Evolutionary conservation across 2,113 vertebrate genomes (phyloP), one percentile per base, ranked within the genome.

Genomic region (Tapirus terrestris): DNA sequence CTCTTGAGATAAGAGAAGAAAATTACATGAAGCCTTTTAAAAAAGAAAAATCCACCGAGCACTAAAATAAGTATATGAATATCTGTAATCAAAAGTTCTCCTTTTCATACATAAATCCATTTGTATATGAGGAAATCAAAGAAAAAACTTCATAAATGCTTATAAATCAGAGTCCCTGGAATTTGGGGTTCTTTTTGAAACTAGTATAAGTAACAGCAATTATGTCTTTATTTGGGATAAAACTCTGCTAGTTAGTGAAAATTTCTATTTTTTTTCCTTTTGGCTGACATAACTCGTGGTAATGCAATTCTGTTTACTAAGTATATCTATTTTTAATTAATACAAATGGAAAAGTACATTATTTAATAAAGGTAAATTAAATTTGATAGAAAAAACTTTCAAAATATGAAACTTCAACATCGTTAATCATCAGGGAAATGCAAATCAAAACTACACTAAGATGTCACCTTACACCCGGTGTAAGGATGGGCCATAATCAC

Each of bases 311-410:
- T 77, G 31, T 45, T 83, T 61, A 23, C 17, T 77, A 65, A n/a
- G 5, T 68, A 6, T 60, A 75, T 68, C 75, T 81, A 68, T 96
- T 73, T 91, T 96, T 86, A 75, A 61, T 77, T 84, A 79, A 89
- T 43, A 31, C 27, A 67, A 68, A 45, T 73, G 21, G 21, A 27
- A 61, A 61, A 76, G 39, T 87, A 12, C 14, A n/a, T 96, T 87
- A 53, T 77, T 93, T 72, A 83, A 43, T 88, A 56, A 95, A 92
- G 43, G 16, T 63, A 77, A 53, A 11, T 48, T 48, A 48, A 48
- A 27, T 82, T 87, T 43, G 5, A 27, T 63, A 76, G n/a, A 56
- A 95, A 81, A 92, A 72, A 5, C 51, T 84, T 88, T 89, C 51
- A 92, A 88, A 89, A 83, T 77, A 88, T 14, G 58, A 88, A 88